Percentiles rank a stretch among this genome's conserved stretches.
Evolutionary conservation across 2,888 invertebrate genomes (phyloP).

Genomic region (Drosophila heteroneura): DNA sequence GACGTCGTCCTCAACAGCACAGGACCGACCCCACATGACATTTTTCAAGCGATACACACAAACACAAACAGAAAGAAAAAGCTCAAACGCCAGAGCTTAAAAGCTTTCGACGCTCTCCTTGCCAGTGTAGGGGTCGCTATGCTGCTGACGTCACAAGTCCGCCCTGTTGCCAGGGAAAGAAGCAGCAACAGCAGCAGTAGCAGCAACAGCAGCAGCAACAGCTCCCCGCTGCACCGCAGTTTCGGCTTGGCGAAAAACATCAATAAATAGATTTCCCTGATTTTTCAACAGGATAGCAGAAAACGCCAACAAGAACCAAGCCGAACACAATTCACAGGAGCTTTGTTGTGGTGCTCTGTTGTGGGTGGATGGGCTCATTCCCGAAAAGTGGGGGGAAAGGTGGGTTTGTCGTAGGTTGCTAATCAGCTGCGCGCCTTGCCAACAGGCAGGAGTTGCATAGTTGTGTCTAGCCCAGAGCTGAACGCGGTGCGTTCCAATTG

Average conservation of each 20-base stretch:
- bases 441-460: constrained; percentile 8
- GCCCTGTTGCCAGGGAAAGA: constrained; percentile 16
- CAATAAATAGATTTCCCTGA: constrained; percentile 85
- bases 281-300: constrained; percentile 83
- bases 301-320: constrained; percentile 36
- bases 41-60: neutral
- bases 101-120: constrained; percentile 20
- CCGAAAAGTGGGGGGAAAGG: neutral
- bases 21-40: neutral
- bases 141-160: constrained; percentile 49
- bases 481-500: constrained; percentile 13
- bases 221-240: constrained; percentile 6
- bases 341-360: constrained; percentile 11
- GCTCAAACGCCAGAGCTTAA: constrained; percentile 30
- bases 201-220: neutral
- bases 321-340: constrained; percentile 16
- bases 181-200: neutral
- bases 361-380: neutral
- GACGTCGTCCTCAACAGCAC: constrained; percentile 53
- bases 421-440: constrained; percentile 33
- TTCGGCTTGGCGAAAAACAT: constrained; percentile 75
- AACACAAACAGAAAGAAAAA: constrained; percentile 24
- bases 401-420: neutral
- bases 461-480: constrained; percentile 15
- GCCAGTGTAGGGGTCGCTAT: constrained; percentile 13